Evolutionary conservation across 2,797 vertebrate species (phyloP).

Genomic region (Gymnopithys bicolor): DNA sequence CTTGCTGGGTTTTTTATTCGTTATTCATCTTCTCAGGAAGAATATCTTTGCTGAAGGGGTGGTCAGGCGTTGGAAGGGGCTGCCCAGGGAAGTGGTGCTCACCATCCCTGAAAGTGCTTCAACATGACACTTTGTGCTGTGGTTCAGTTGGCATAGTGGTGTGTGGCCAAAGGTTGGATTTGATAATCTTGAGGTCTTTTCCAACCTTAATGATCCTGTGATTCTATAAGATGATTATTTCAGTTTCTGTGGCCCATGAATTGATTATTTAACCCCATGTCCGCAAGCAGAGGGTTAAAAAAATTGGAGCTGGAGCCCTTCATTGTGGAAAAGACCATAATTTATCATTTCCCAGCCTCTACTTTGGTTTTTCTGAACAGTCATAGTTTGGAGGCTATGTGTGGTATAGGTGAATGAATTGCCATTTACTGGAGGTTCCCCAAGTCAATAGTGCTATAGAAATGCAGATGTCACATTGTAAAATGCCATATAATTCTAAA

Average conservation of each 20-base stretch:
- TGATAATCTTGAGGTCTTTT: neutral
- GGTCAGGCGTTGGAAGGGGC: neutral
- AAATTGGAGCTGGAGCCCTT: neutral
- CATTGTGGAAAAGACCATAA: neutral
- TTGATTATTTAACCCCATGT: neutral
- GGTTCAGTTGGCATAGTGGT: neutral
- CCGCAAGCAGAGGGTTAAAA: neutral
- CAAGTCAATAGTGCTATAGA: neutral
- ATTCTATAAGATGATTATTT: too few species aligned
- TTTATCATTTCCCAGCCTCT: neutral
- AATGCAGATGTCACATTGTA: neutral
- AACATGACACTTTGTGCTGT: neutral
- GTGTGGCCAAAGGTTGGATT: neutral
- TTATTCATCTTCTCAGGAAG: neutral
- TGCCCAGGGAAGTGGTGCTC: neutral
- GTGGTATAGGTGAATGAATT: neutral
- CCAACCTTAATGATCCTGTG: neutral
- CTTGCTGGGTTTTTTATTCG: rapidly evolving
- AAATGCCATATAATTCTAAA: neutral
- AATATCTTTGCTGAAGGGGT: neutral
- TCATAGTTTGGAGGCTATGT: rapidly evolving
- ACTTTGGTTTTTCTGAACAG: neutral
- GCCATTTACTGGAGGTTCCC: neutral
- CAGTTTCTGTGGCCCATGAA: neutral
- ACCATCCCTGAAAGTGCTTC: neutral